Base-by-base conservation (phyloP, 2,888 invertebrate species). In the Hirtodrosophila confusa region DNA sequence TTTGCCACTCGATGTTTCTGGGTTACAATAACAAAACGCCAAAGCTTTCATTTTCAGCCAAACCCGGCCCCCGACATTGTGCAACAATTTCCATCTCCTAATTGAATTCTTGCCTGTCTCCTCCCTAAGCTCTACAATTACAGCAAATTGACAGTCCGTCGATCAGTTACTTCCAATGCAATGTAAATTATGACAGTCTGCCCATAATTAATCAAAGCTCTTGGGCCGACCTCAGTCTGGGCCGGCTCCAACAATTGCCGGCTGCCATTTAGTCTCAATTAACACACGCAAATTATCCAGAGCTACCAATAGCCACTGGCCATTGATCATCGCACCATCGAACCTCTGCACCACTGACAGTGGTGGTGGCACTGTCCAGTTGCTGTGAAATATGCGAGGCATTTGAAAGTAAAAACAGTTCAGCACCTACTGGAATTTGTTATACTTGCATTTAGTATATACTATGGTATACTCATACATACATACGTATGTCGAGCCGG, bases 121-220 rank as follows among this genome's bases (percentile, higher is more conserved):
- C 36, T 35, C n/a, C n/a, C 50, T 31, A 29, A 60, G 49, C 69
- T 12, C 11, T 43, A 58, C 66, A 75, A 68, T 84, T 69, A 75
- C 75, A 43, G 48, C 66, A 83, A 80, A 75, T 70, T 78, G 73
- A 71, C 64, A 78, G 57, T 51, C 55, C 47, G 53, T 67, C 51
- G 7, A 37, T 45, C 45, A 23, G 43, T 31, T 58, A n/a, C 45
- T 56, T 51, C 31, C 57, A 58, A 11, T 68, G 65, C 68, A 61
- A 70, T 78, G 83, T 76, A 85, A 89, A 89, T 87, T 88, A 80
- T 89, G 88, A 83, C 88, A 68, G 80, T 35, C 75, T 71, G 63
- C 72, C 69, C 72, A 87, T 89, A 89, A 87, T 87, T 87, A 89
- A 89, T 88, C 88, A 87, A 87, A 89, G 86, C 72, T 49, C 54